Percentiles rank a stretch among this genome's conserved stretches.
phyloP scores from a whole-genome alignment of 2,888 invertebrate species.

The Polyommatus icarus region DNA sequence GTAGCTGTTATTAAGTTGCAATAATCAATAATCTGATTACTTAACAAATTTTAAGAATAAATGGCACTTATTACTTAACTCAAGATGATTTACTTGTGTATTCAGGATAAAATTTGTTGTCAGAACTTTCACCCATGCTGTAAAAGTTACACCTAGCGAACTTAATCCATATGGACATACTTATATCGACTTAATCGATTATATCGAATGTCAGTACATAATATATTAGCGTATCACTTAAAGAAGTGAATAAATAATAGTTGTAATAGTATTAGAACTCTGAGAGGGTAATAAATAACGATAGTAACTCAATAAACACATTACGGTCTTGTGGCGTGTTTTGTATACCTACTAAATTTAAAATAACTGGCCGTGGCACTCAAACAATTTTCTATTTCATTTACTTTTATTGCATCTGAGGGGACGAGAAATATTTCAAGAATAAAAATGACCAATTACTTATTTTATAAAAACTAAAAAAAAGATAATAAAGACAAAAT shows the following conservation, averaged over 20 bases:
- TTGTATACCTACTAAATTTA: constrained; percentile 8
- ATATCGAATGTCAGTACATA: not conserved
- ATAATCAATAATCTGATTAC: too few species aligned
- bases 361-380: constrained; percentile 1
- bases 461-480: not conserved
- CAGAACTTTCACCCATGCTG: too few species aligned
- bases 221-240: not conserved
- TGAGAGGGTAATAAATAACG: constrained; percentile 10
- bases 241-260: constrained; percentile 5
- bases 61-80: too few species aligned
- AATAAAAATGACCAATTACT: not conserved
- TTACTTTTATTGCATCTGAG: constrained; percentile 3
- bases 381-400: constrained; percentile 20
- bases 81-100: too few species aligned
- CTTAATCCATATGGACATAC: too few species aligned
- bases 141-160: too few species aligned
- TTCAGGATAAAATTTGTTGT: too few species aligned
- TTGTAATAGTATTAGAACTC: not conserved
- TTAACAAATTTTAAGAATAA: too few species aligned
- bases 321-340: constrained; percentile 1
- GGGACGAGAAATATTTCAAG: not conserved
- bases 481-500: not conserved
- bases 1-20: too few species aligned
- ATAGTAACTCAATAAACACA: constrained; percentile 20
- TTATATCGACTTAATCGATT: not conserved